Conservation (phyloP, 2,797 vertebrate genomes). For the Taeniopygia guttata region DNA sequence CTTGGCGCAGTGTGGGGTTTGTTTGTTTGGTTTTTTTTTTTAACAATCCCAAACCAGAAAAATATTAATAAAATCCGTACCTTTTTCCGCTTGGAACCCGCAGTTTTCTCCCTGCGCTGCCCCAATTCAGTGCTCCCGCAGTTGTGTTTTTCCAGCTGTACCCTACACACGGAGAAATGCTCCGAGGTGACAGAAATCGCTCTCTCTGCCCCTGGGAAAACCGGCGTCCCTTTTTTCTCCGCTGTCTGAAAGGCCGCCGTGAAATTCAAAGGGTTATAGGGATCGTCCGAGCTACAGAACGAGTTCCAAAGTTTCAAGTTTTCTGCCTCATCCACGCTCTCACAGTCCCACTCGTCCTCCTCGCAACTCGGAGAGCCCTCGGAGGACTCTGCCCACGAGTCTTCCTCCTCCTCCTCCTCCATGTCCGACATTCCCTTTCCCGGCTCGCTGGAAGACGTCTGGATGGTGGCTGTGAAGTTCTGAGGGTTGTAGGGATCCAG, state of each 20-base stretch:
- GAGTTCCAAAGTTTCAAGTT: conserved; percentile 85
- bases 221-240: conserved; percentile 18
- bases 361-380: conserved; percentile 30
- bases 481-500: conserved; percentile 87
- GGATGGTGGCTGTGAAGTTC: conserved; percentile 86
- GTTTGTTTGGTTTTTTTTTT: too few species aligned
- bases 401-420: neutral
- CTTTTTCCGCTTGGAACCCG: conserved; percentile 68
- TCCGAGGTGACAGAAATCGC: neutral
- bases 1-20: fast-evolving
- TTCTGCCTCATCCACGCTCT: conserved; percentile 84
- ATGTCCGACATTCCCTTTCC: neutral
- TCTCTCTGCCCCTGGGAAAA: neutral
- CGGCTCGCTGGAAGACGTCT: conserved; percentile 61
- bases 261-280: conserved; percentile 90
- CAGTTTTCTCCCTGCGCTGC: neutral
- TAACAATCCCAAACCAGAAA: neutral
- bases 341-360: conserved; percentile 75
- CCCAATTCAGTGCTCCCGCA: neutral
- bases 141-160: conserved; percentile 21
- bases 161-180: neutral
- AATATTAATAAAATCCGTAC: neutral
- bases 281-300: conserved; percentile 84
- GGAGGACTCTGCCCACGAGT: conserved; percentile 29
- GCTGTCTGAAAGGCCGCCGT: conserved; percentile 78